Evolutionary conservation across 2,113 vertebrate species (phyloP).

Genomic region (Menura novaehollandiae): DNA sequence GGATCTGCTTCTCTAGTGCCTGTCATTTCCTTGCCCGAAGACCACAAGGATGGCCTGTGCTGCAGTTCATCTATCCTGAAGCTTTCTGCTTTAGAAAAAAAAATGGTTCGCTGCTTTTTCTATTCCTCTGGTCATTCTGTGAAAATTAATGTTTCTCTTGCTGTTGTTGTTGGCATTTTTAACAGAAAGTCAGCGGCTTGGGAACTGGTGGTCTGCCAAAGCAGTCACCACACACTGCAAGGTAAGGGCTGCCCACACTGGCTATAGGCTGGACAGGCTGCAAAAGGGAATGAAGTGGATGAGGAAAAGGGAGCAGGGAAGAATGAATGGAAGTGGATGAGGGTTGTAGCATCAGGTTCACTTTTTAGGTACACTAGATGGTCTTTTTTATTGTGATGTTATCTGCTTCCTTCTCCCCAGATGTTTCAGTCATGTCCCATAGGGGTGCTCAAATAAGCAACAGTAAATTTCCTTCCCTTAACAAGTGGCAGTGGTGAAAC

Average conservation of each 20-base stretch:
- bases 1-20: not conserved
- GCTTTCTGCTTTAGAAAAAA: not conserved
- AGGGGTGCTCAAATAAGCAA: not conserved
- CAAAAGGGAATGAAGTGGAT: not conserved
- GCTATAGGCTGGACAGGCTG: not conserved
- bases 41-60: not conserved
- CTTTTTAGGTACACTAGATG: not conserved
- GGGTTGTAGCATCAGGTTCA: not conserved
- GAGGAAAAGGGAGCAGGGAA: not conserved
- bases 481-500: not conserved
- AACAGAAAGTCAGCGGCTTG: not conserved
- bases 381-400: not conserved
- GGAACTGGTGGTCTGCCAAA: not conserved
- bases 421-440: not conserved
- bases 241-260: not conserved
- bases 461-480: not conserved
- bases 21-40: not conserved
- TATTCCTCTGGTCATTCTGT: not conserved
- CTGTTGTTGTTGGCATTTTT: not conserved
- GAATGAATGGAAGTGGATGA: not conserved
- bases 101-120: not conserved
- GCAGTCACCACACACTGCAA: not conserved
- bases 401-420: not conserved
- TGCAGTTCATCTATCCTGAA: not conserved
- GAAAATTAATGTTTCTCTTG: not conserved